Conservation (phyloP, 1,140 invertebrate species). For the Zaprionus davidi region DNA sequence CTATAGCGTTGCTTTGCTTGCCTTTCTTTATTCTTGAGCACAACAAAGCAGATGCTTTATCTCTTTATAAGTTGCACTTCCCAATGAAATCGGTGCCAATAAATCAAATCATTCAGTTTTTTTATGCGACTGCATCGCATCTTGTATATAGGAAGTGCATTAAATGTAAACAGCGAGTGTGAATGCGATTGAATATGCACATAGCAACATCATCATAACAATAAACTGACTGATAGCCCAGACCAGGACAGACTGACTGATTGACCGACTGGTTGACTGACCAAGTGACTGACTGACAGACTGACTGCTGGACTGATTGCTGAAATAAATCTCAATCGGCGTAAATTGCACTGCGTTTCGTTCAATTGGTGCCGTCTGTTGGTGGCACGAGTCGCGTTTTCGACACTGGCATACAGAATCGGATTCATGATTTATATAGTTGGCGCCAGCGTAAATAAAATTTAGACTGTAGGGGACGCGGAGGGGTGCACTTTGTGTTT, state of each 20-base stretch:
- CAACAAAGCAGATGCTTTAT: constrained; percentile 43
- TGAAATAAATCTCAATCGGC: constrained; percentile 69
- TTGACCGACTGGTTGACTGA: constrained; percentile 41
- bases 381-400: constrained; percentile 7
- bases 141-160: constrained; percentile 68
- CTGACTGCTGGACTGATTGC: constrained; percentile 43
- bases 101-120: constrained; percentile 31
- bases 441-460: constrained; percentile 61
- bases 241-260: constrained; percentile 10
- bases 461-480: background rate
- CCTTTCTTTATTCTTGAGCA: constrained; percentile 13
- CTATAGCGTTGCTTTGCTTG: constrained; percentile 3
- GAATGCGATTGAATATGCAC: constrained; percentile 36
- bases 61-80: constrained; percentile 24
- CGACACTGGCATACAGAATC: background rate
- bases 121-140: constrained; percentile 13
- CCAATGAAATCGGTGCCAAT: constrained; percentile 37
- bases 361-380: constrained; percentile 2
- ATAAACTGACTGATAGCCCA: constrained; percentile 13
- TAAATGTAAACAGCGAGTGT: constrained; percentile 36
- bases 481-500: constrained; percentile 9
- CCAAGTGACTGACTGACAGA: constrained; percentile 13
- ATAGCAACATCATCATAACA: constrained; percentile 40
- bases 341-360: constrained; percentile 48
- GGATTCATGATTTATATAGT: constrained; percentile 57